Evolutionary conservation across 2,113 vertebrate genomes (phyloP).

Genomic region (Oryzias celebensis): DNA sequence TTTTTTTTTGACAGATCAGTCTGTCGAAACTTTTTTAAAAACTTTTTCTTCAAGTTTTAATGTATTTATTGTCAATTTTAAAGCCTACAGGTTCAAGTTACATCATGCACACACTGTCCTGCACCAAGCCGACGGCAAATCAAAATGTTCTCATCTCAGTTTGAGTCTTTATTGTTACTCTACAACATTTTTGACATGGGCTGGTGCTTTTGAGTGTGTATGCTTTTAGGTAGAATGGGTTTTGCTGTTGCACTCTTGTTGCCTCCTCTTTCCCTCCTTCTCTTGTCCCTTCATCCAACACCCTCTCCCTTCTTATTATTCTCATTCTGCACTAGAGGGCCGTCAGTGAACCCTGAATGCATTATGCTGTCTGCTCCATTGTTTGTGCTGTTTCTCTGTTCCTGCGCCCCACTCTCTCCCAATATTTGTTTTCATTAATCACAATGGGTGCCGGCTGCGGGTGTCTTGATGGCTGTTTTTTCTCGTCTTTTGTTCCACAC

Average conservation of each 20-base stretch:
- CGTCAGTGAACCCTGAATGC: conserved; percentile 71
- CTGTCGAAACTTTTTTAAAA: too few relatives aligned
- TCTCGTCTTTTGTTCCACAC: conserved; percentile 79
- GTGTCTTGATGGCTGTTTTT: conserved; percentile 86
- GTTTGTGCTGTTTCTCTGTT: conserved; percentile 82
- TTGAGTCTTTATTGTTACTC: neutral
- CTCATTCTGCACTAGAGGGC: conserved; percentile 70
- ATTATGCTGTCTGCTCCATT: conserved; percentile 85
- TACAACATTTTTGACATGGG: neutral
- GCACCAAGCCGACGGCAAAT: neutral
- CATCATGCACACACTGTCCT: neutral
- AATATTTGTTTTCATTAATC: conserved; percentile 91
- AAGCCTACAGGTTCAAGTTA: neutral
- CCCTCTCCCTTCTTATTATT: conserved; percentile 69
- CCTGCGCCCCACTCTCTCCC: conserved; percentile 64
- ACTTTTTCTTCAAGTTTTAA: too few relatives aligned
- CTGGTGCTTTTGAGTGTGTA: conserved; percentile 17
- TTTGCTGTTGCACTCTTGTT: conserved; percentile 61
- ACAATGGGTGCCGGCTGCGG: conserved; percentile 85
- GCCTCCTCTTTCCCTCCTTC: conserved; percentile 50
- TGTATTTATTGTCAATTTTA: neutral
- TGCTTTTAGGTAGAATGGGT: conserved; percentile 57
- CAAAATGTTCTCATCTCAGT: neutral
- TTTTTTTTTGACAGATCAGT: too few relatives aligned
- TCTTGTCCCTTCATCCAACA: conserved; percentile 44